Percentiles rank a stretch among this genome's conserved stretches.
Evolutionary conservation across 2,113 vertebrate genomes (phyloP).

Genomic region (Sakesphorus luctuosus): DNA sequence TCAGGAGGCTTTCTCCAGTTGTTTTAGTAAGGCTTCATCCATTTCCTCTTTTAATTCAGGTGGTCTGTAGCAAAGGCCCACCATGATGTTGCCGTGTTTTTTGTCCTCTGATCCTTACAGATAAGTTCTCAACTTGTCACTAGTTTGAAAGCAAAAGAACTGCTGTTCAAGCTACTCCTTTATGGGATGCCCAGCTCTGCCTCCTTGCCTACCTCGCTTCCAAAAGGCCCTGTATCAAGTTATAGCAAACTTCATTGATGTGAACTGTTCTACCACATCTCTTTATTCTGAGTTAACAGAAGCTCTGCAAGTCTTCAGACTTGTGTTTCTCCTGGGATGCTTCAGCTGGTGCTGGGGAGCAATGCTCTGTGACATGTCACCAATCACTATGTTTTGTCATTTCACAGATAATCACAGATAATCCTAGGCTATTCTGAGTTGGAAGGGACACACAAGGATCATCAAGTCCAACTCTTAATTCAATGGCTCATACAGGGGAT

Average conservation of each 20-base stretch:
- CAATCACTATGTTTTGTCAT: background rate
- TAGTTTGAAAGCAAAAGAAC: background rate
- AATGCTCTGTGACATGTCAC: background rate
- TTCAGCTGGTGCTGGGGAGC: background rate
- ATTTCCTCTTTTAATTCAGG: background rate
- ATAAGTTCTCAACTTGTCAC: background rate
- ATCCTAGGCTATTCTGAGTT: too few species aligned
- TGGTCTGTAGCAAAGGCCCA: background rate
- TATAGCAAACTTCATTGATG: accelerated
- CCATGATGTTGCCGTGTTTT: background rate
- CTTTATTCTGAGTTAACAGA: background rate
- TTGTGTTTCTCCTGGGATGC: background rate
- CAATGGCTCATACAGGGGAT: too few species aligned
- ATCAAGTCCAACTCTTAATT: too few species aligned
- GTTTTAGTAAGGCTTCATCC: background rate
- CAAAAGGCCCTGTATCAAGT: background rate
- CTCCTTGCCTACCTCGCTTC: background rate
- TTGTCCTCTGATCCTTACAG: background rate
- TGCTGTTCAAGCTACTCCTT: background rate
- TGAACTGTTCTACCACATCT: background rate
- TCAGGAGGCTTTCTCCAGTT: background rate
- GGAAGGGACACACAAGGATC: too few species aligned
- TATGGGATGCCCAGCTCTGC: background rate
- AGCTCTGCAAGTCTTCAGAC: background rate
- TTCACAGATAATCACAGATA: too few species aligned